Evolutionary conservation across 2,888 invertebrate species (phyloP), one percentile per base, ranked within the genome.

Genomic region (Coecobrya sp.): DNA sequence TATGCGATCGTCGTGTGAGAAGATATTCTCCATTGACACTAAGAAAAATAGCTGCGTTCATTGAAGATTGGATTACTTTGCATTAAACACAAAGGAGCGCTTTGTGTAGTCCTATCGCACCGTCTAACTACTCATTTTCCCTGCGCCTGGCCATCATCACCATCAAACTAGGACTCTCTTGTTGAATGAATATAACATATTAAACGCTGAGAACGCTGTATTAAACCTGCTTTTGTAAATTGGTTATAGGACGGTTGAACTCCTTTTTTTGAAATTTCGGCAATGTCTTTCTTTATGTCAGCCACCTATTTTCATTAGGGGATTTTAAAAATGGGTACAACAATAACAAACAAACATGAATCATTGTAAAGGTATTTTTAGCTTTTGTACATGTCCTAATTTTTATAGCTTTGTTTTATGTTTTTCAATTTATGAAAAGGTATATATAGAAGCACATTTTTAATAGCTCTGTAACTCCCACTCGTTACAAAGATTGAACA

Each of bases 11-110:
- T 82, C 70, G 82, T 89, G 89, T 89, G 89, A 89, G 89, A 81
- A 89, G 89, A 73, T 70, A 89, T 89, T 89, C 68, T 73, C 70
- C 89, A 52, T 89, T 82, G 42, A 84, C 89, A 89, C 89, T 13
- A 30, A 73, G 70, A 70, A 62, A 89, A 89, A 82, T 42, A 76
- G 68, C 27, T 89, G 65, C 36, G 42, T 30, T 68, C 89, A 68
- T 52, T 73, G 45, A n/a, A 73, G 62, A 68, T 81, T 84, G 42
- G 45, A 89, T 89, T 89, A 79, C 82, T 55, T 59, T 82, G 59
- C 36, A 87, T 81, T 68, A 16, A 22, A 65, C 65, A 81, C 88
- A 88, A 89, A 82, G 55, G 84, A 55, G 25, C 19, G 30, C 89
- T 89, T 84, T 89, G 76, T 87, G 87, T 59, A 76, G 87, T 73